Percentiles rank a stretch among this genome's conserved stretches.
These are phyloP conservation scores for Arrhamphus sclerolepis DNA, from an alignment of 2,797 vertebrate genomes.

Conservation along the genomic window DNA sequence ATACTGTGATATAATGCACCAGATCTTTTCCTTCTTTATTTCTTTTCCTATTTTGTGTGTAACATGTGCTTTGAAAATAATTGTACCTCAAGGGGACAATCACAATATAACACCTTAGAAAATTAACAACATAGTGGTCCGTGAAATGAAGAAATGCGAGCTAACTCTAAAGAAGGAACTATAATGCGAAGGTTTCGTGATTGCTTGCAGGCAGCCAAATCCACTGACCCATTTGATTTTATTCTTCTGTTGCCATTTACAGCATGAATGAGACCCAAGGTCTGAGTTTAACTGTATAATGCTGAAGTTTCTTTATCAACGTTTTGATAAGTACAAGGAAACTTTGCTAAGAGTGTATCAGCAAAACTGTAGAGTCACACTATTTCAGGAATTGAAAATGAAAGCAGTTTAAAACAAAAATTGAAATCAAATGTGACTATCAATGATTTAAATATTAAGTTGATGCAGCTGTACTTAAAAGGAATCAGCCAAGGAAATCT, in stretches of 20 bases:
- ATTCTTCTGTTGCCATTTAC: constrained; percentile 2
- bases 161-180: neutral
- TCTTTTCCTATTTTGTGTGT: too few relatives aligned
- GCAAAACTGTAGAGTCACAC: neutral
- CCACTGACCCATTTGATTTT: constrained; percentile 6
- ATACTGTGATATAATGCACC: too few relatives aligned
- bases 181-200: neutral
- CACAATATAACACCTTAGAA: neutral
- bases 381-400: neutral
- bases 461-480: neutral
- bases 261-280: neutral
- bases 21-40: too few relatives aligned
- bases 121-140: constrained; percentile 8
- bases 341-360: neutral
- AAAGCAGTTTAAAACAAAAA: neutral
- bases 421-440: neutral
- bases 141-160: constrained; percentile 8
- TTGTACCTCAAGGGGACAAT: constrained; percentile 1
- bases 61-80: neutral
- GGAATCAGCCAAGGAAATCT: too few relatives aligned
- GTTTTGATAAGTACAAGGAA: neutral
- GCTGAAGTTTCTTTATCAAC: neutral
- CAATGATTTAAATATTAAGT: neutral
- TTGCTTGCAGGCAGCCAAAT: neutral
- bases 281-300: neutral